phyloP scores from a whole-genome alignment of 2,113 vertebrate genomes.

The Tupaia tana region DNA sequence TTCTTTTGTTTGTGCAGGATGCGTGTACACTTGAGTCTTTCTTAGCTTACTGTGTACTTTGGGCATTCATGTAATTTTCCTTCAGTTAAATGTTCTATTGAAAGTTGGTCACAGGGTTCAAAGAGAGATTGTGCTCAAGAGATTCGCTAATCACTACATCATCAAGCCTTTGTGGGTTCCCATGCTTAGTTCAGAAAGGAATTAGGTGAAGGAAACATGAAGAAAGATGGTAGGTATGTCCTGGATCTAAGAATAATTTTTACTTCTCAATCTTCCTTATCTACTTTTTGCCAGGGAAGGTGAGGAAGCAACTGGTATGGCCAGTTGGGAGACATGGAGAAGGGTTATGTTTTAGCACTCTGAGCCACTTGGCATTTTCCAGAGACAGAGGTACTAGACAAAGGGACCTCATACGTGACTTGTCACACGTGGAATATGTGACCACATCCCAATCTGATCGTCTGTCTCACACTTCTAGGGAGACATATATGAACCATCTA shows the following conservation, averaged over 20 bases:
- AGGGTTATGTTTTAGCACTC: not conserved
- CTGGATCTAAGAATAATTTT: not conserved
- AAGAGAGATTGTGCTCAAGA: not conserved
- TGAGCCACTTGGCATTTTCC: not conserved
- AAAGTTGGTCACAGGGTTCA: slow-evolving; percentile 39
- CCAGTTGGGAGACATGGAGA: not conserved
- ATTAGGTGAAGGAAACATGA: not conserved
- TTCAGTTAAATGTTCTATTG: slow-evolving; percentile 38
- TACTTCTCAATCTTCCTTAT: slow-evolving; percentile 11
- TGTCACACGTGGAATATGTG: not conserved
- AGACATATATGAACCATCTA: not conserved
- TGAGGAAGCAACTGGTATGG: not conserved
- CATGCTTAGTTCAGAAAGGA: not conserved
- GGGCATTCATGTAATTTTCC: not conserved
- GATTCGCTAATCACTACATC: not conserved
- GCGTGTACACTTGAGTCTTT: not conserved
- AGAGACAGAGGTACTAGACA: not conserved
- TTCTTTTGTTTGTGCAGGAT: not conserved
- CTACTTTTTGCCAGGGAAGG: not conserved
- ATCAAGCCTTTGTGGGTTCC: not conserved
- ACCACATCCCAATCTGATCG: not conserved
- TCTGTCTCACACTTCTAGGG: not conserved
- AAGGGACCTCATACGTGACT: not conserved
- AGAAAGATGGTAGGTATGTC: not conserved
- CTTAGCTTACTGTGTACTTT: not conserved